A percentile compares a stretch with the other conserved stretches of the same genome.
Conservation (phyloP, 2,113 vertebrate genomes). For the Dipodomys spectabilis region DNA sequence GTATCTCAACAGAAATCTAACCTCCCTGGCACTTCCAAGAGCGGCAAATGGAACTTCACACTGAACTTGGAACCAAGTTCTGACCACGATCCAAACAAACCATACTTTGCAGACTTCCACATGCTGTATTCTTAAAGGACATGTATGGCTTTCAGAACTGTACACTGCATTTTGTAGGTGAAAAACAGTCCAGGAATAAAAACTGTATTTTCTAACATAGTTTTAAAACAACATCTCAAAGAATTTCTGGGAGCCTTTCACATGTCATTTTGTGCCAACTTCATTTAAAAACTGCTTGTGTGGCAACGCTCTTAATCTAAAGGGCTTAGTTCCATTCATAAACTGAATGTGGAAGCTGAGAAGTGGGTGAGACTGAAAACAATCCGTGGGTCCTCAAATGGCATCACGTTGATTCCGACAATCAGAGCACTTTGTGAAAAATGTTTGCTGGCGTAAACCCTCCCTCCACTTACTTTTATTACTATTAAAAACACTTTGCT, state of each 20-base stretch:
- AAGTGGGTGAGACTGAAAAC: background rate
- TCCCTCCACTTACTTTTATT: background rate
- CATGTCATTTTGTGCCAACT: background rate
- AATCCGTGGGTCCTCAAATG: conserved; percentile 14
- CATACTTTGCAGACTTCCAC: no score
- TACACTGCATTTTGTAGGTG: background rate
- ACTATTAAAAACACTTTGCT: background rate
- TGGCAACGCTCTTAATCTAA: conserved; percentile 19
- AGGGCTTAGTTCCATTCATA: background rate
- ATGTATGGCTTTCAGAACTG: conserved; percentile 3
- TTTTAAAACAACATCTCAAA: background rate
- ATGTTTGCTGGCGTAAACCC: background rate
- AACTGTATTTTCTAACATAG: background rate
- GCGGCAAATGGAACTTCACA: no score
- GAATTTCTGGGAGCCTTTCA: background rate
- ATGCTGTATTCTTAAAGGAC: background rate
- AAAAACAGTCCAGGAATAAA: background rate
- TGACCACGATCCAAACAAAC: background rate
- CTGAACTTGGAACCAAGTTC: background rate
- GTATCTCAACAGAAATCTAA: background rate
- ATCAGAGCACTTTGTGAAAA: conserved; percentile 14
- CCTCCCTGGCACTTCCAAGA: background rate
- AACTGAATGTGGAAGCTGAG: conserved; percentile 18
- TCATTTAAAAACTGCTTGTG: conserved; percentile 16
- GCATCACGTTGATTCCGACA: conserved; percentile 29